Percentiles rank a stretch among this genome's conserved stretches.
phyloP scores from a whole-genome alignment of 2,113 vertebrate species.

The Dromaius novaehollandiae region DNA sequence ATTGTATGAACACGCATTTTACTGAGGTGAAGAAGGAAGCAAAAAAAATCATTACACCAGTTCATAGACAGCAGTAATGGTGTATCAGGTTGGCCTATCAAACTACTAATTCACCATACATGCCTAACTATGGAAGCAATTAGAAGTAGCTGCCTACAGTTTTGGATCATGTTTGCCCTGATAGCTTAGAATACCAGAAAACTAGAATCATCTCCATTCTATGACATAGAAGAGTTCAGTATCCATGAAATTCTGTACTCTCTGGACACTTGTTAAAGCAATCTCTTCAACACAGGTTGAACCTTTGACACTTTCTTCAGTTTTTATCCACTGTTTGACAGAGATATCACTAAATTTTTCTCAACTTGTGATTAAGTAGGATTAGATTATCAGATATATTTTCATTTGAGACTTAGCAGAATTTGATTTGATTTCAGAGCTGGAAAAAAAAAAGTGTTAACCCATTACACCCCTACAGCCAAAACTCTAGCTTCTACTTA shows the following conservation, averaged over 20 bases:
- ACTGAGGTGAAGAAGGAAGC: background rate
- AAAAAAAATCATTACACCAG: background rate
- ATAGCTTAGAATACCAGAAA: too few relatives aligned
- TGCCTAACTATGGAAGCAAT: too few relatives aligned
- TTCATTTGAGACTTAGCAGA: background rate
- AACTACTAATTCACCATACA: too few relatives aligned
- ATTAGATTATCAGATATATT: too few relatives aligned
- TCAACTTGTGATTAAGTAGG: too few relatives aligned
- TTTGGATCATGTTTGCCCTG: too few relatives aligned
- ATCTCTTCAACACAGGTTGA: background rate
- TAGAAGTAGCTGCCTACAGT: too few relatives aligned
- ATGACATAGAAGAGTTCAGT: too few relatives aligned
- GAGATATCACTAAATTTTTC: background rate
- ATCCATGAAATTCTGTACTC: too few relatives aligned
- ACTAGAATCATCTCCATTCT: too few relatives aligned
- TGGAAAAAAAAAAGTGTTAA: background rate
- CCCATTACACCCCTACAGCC: background rate
- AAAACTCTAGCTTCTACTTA: background rate
- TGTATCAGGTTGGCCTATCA: too few relatives aligned
- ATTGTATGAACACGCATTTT: background rate
- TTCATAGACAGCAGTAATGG: background rate
- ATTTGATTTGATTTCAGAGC: background rate
- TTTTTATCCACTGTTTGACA: background rate
- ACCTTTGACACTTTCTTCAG: background rate
- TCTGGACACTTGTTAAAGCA: too few relatives aligned